Base-by-base conservation (phyloP, 2,888 invertebrate species). In the Gasteruption jaculator region DNA sequence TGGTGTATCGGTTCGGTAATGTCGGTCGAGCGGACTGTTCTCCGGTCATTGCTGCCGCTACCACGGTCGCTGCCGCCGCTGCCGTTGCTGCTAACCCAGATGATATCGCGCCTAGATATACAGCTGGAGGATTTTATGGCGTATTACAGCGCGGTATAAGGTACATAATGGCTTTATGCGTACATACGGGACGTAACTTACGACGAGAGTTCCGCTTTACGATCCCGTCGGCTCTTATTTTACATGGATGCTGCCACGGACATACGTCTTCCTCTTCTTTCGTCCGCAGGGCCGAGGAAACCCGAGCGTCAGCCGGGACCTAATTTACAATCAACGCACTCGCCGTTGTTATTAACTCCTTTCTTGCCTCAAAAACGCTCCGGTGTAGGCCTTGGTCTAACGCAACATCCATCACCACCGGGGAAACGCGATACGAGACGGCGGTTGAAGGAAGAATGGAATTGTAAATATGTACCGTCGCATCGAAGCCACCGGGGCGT, bases 81-180 rank as follows among this genome's bases (percentile, higher is more conserved):
- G 48, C 52, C 56, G 58, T 51, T 60, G 57, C 60, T 60, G 51
- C 59, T 63, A 64, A 61, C 58, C 63, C 57, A 63, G 63, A 64
- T 63, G 61, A 65, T 64, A 65, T 64, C 62, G 59, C 58, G 52
- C 43, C 56, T 61, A 61, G 63, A 63, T 62, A 62, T 61, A 61
- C 60, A 60, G 54, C 61, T n/a, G 58, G 45, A 35, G 57, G 54
- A 56, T 57, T 61, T 65, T 65, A 63, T 61, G 57, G 63, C 59
- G 56, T 57, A 65, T 65, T 63, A 64, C 60, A 53, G 56, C 54
- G 61, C 58, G 55, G 57, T 58, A 59, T 60, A 60, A 59, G 58
- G 56, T 59, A 59, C 58, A 61, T 62, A 61, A 61, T 57, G 57
- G 60, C 57, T 60, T 62, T 60, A 59, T 62, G 60, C 60, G 59